Conservation (phyloP, 1,140 invertebrate genomes). For the Mylabris phalerata region DNA sequence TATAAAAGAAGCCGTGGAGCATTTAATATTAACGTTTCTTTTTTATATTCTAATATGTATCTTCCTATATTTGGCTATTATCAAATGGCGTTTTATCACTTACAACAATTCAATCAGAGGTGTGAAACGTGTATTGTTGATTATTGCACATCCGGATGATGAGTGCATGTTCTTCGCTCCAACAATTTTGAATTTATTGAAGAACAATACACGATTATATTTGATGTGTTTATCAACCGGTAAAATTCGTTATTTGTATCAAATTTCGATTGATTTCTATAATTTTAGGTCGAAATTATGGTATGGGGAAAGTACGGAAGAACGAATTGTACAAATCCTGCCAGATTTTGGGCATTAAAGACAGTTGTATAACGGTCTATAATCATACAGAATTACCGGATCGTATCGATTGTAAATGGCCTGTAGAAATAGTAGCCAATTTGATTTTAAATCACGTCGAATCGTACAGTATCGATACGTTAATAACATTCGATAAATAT, state of each 20-base stretch:
- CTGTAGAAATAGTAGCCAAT: slow-evolving; percentile 61
- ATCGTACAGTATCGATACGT: slow-evolving; percentile 67
- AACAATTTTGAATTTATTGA: slow-evolving; percentile 65
- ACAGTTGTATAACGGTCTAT: slow-evolving; percentile 64
- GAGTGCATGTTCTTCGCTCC: slow-evolving; percentile 99
- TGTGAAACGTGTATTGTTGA: slow-evolving; percentile 62
- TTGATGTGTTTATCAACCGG: slow-evolving; percentile 83
- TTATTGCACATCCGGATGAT: slow-evolving; percentile 93
- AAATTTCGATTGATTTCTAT: slow-evolving; percentile 7
- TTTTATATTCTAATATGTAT: slow-evolving; percentile 37
- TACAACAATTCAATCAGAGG: slow-evolving; percentile 39
- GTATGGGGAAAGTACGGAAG: slow-evolving; percentile 59
- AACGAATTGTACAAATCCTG: slow-evolving; percentile 76
- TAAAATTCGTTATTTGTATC: slow-evolving; percentile 37
- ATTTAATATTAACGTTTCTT: slow-evolving; percentile 32
- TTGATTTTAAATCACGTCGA: slow-evolving; percentile 66
- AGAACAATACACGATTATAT: slow-evolving; percentile 59
- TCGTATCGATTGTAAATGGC: slow-evolving; percentile 67
- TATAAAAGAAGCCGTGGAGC: slow-evolving; percentile 39
- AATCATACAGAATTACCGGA: slow-evolving; percentile 68
- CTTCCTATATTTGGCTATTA: slow-evolving; percentile 30
- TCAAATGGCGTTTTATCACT: slow-evolving; percentile 24
- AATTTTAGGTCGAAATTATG: slow-evolving; percentile 64
- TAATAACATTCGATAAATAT: slow-evolving; percentile 87
- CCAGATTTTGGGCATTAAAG: slow-evolving; percentile 65